Evolutionary conservation across 2,888 invertebrate species (phyloP), one percentile per base, ranked within the genome.

Genomic region (Heliconius charithonia): DNA sequence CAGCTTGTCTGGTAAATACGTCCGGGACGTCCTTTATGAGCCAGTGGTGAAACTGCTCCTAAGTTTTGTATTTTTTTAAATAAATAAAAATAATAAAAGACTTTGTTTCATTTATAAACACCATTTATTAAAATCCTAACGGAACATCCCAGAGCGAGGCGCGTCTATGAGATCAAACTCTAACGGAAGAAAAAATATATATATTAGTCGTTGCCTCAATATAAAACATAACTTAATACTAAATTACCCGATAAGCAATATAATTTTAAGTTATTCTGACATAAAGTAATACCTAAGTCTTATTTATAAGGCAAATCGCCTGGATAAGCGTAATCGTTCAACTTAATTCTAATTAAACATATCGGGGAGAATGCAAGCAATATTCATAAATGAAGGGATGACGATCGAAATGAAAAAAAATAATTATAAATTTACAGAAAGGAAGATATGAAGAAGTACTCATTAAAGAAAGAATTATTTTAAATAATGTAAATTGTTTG

Each of bases 311-410:
- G 93, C 91, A 89, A 81, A 80, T 83, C 88, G 89, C 92, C 93
- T 89, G 85, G 87, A 89, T 94, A 94, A 94, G 94, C 94, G 94
- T 94, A 93, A 92, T 93, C 91, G 89, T 93, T 93, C 87, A 87
- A 90, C 93, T 93, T 93, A 92, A 87, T 84, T 85, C 91, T 93
- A 92, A 82, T 82, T 85, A 85, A 86, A 84, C 84, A 85, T 86
- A 87, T 37, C 75, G 37, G 82, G 19, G 7, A 71, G 27, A 13
- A 89, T 87, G 71, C 37, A 12, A 69, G 29, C 27, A 13, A 63
- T 27, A 27, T 13, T 25, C 13, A 13, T 63, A 27, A 25, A 13
- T 25, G 25, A 13, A 25, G 27, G 62, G 63, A 63, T 27, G 63
- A 63, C 13, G 4, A 22, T 56, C 10, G 22, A 56, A 56, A 22